Conservation (phyloP, 2,113 vertebrate species). For the Pomatorhinus ruficollis region DNA sequence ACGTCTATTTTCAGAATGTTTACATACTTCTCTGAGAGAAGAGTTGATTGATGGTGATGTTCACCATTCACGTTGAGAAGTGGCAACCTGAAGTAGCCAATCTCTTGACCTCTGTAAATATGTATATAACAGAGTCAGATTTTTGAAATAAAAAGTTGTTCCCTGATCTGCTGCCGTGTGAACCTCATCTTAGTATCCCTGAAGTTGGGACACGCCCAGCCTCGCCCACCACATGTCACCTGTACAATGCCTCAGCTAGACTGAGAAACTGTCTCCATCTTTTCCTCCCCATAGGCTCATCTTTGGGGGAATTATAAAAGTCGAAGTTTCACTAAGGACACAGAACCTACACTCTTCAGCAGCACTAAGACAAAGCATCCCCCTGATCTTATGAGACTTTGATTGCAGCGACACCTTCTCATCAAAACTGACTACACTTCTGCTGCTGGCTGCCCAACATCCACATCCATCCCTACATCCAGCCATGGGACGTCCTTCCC, state of each 20-base stretch:
- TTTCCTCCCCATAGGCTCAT: neutral
- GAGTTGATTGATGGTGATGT: no score
- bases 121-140: no score
- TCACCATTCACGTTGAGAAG: no score
- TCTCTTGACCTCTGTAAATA: no score
- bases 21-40: no score
- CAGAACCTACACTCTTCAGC: neutral
- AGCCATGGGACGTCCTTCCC: neutral
- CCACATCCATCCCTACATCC: neutral
- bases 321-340: neutral
- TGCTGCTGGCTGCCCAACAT: neutral
- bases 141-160: no score
- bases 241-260: neutral
- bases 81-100: no score
- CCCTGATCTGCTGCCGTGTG: no score
- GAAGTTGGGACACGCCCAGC: no score
- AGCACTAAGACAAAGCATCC: neutral
- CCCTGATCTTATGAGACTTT: neutral
- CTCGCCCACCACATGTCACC: no score
- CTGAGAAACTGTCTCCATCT: neutral
- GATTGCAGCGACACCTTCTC: fast-evolving
- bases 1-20: no score
- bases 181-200: no score
- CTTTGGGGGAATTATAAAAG: neutral
- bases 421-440: neutral